Base-by-base conservation (phyloP, 2,113 vertebrate species). In the Heterotis niloticus region DNA sequence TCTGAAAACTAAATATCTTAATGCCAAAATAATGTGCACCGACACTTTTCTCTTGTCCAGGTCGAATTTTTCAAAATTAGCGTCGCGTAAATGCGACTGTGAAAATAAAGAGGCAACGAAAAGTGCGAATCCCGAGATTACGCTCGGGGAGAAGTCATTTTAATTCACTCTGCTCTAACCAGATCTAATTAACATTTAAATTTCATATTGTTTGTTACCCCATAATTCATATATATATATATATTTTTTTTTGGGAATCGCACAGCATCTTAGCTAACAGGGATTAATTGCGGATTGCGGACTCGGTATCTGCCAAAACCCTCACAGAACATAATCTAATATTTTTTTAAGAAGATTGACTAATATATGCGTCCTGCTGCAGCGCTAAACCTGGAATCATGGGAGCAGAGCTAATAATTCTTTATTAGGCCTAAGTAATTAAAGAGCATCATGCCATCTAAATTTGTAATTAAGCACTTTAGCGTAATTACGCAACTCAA, bases 391-490 rank as follows among this genome's bases (percentile, higher is more conserved):
- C 67, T 88, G 85, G 91, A 93, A 93, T 90, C 94, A 94, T 92
- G 90, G 90, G 93, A 95, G 91, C 94, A 94, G 85, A 88, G 89
- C 94, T 92, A 91, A 92, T 94, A 93, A 93, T 94, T 93, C 92
- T 93, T 94, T 95, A 93, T 92, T 93, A 90, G 91, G 92, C 94
- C 91, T 88, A 87, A 94, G 94, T 96, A 95, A 95, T 96, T 95
- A 95, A 96, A 95, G 94, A 92, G 90, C 89, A 85, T 89, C 80
- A 86, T 91, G 93, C 90, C 93, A 93, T 93, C 93, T 93, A 95
- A 96, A 95, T 96, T 95, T 94, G 94, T 95, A 94, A 96, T 96
- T 95, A 96, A 96, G 94, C 95, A 95, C 94, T 94, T 92, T 93
- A 92, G 91, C 91, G 90, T 94, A 94, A 93, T 95, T 94, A 95